Evolutionary conservation across 2,797 vertebrate genomes (phyloP).

Genomic region (Enteromius treurensis): DNA sequence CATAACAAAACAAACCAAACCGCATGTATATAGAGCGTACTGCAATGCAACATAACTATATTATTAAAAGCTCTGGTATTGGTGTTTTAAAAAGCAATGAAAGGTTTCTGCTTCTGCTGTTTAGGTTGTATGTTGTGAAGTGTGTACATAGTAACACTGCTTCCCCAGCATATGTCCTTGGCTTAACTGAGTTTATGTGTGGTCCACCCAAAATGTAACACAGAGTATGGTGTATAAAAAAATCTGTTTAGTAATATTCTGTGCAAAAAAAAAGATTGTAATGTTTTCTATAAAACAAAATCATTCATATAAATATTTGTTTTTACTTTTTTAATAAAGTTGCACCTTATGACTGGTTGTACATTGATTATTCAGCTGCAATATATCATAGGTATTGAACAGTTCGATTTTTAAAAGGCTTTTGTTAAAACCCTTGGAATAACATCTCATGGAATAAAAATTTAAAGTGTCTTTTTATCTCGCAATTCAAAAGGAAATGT

Average conservation of each 20-base stretch:
- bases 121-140: slow-evolving; percentile 49
- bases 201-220: slow-evolving; percentile 73
- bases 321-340: slow-evolving; percentile 89
- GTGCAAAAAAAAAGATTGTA: slow-evolving; percentile 83
- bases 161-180: slow-evolving; percentile 51
- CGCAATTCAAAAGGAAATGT: background rate
- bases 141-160: slow-evolving; percentile 53
- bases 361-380: slow-evolving; percentile 1
- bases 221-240: slow-evolving; percentile 75
- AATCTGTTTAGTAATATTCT: slow-evolving; percentile 70
- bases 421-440: background rate
- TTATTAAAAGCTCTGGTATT: slow-evolving; percentile 66
- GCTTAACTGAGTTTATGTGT: slow-evolving; percentile 69
- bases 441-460: background rate
- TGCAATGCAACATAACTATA: slow-evolving; percentile 63
- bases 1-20: slow-evolving; percentile 30
- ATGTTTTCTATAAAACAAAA: slow-evolving; percentile 79
- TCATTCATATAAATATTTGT: slow-evolving; percentile 81
- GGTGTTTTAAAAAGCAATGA: slow-evolving; percentile 77
- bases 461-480: background rate
- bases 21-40: slow-evolving; percentile 65
- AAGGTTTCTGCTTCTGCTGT: slow-evolving; percentile 77
- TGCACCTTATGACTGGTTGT: slow-evolving; percentile 73
- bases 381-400: background rate
- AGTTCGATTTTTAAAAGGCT: background rate